Base-by-base conservation (phyloP, 2,888 invertebrate species). In the Nebria brevicollis region DNA sequence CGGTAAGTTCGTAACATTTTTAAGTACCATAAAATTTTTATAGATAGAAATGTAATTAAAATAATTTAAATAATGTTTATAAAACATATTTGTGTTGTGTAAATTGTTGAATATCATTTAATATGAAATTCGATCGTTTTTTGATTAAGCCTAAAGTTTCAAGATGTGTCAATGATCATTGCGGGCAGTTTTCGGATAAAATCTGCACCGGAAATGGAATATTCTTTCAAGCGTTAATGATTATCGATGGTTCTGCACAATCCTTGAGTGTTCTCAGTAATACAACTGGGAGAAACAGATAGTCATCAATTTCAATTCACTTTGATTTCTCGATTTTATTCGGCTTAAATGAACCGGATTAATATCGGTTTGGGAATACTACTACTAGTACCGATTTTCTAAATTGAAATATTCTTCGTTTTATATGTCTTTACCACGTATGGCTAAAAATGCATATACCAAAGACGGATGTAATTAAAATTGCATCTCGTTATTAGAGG, bases 201-300 rank as follows among this genome's bases (percentile, higher is more conserved):
- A 54, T 70, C 70, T 20, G 54, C 68, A 77, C 26, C 70, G 77
- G 77, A 77, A 77, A 77, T 77, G 77, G 77, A 77, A 77, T 77
- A 77, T 77, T 68, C 77, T 54, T 77, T 77, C 43, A 54, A 77
- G 77, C 77, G 77, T 77, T 77, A 77, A 77, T 77, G 70, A 42
- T 77, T 77, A 77, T 77, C 77, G 77, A 68, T 26, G 74, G 13
- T 8, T 54, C 54, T 54, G 34, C 34, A 34, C 34, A 34, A 34
- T 1, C 1, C 34, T 34, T 34, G 54, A 54, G 54, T 54, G 54
- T 13, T 54, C 13, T 54, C 54, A 8, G 54, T 54, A 11, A 54
- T 54, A 13, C 11, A 54, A 54, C 54, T 34, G 34, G 1, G 34
- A 34, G 34, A 34, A 34, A 34, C 34, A 34, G 54, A 54, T 54